Evolutionary conservation across 2,797 vertebrate species (phyloP), one percentile per base, ranked within the genome.

Genomic region (Echiichthys vipera): DNA sequence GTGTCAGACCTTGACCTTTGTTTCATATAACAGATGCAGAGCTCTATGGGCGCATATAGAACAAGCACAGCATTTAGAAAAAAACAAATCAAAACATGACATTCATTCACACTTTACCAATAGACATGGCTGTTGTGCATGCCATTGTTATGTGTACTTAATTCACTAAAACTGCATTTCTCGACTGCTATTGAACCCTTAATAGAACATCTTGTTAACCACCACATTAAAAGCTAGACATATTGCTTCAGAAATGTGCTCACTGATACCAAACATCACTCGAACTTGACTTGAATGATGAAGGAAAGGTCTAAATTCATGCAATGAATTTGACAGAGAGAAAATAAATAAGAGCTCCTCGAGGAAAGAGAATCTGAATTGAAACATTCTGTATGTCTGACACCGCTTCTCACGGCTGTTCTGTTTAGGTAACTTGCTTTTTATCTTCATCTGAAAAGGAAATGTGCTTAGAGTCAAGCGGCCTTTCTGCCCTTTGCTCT

Each of bases 401-500:
- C 63, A 66, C 57, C 67, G 63, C 51, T 49, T 34, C 24, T 22
- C 30, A 50, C 50, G 45, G 30, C 64, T 69, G 27, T 74, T 53
- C 40, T 62, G 40, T 68, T 71, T 58, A 58, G 42, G 58, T 53
- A 75, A 71, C 54, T 78, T 67, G 37, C 53, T 46, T 80, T 80
- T 78, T 59, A 77, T 68, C 43, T 77, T 71, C 55, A 59, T 39
- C 39, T 83, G 49, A 79, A 87, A 83, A 34, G n/a, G 34, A 74
- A 55, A 74, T 34, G 24, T 56, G 36, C 56, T 53, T 13, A 7
- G 55, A 37, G 62, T 72, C 37, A 65, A 71, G 49, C 55, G 13
- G 36, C 51, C 54, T 50, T 0, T 1, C 27, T 54, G 69, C 53
- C 39, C 73, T 68, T 59, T 84, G 37, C 17, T 32, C 68, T 66